Evolutionary conservation across 2,888 invertebrate species (phyloP).

Genomic region (Zootermopsis nevadensis): DNA sequence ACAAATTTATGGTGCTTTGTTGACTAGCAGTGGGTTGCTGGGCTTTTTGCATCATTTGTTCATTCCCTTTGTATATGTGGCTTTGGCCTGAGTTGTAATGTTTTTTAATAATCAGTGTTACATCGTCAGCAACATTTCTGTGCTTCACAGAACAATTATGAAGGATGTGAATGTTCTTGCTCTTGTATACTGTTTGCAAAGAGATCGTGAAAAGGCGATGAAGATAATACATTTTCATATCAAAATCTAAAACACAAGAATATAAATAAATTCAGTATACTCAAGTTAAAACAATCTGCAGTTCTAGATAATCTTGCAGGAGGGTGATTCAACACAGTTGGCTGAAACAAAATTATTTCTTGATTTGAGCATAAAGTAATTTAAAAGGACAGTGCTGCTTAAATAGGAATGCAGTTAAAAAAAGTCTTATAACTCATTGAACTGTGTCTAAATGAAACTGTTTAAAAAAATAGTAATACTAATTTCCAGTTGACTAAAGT

Average conservation of each 20-base stretch:
- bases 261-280: background rate
- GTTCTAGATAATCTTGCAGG: background rate
- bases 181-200: background rate
- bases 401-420: background rate
- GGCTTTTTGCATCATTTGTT: conserved; percentile 20
- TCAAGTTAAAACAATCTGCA: background rate
- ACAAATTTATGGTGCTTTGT: conserved; percentile 11
- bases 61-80: conserved; percentile 19
- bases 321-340: background rate
- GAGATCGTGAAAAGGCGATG: background rate
- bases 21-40: conserved; percentile 15
- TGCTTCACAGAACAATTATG: background rate
- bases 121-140: conserved; percentile 11
- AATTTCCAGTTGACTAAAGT: conserved; percentile 23
- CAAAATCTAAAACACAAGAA: background rate
- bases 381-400: too few relatives aligned
- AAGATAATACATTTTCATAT: background rate
- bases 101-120: background rate
- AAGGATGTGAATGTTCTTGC: background rate
- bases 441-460: background rate
- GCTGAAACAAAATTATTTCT: background rate
- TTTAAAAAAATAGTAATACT: conserved; percentile 11
- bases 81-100: conserved; percentile 9
- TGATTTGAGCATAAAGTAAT: background rate
- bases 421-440: background rate